phyloP scores from a whole-genome alignment of 1,140 invertebrate genomes.

The Caerostris darwini region DNA sequence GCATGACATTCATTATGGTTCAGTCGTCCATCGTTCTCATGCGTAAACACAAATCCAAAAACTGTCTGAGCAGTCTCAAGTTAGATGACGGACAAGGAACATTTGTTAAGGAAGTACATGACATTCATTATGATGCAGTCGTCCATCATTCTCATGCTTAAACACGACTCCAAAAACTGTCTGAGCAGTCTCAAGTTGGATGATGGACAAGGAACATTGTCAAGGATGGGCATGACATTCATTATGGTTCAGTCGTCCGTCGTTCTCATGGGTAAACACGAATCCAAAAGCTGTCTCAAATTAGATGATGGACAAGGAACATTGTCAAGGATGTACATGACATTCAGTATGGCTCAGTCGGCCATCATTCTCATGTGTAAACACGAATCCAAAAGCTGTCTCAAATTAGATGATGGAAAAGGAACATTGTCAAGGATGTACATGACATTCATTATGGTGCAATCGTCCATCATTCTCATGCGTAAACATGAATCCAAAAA shows the following conservation, averaged over 20 bases:
- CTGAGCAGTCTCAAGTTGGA: not conserved
- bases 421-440: constrained; percentile 29
- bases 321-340: constrained; percentile 37
- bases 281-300: not conserved
- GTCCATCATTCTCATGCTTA: constrained; percentile 48
- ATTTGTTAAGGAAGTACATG: constrained; percentile 12
- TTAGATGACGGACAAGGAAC: constrained; percentile 39
- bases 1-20: constrained; percentile 48
- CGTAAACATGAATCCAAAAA: constrained; percentile 47
- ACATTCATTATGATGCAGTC: constrained; percentile 51
- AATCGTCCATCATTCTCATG: constrained; percentile 51
- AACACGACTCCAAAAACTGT: constrained; percentile 50
- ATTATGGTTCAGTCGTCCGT: constrained; percentile 2
- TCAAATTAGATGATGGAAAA: constrained; percentile 40
- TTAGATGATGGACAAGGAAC: not conserved
- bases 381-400: constrained; percentile 48
- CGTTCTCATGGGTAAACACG: not conserved
- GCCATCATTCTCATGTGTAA: constrained; percentile 46
- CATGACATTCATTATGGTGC: constrained; percentile 49
- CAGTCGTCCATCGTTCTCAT: constrained; percentile 53
- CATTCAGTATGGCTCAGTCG: constrained; percentile 43
- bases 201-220: constrained; percentile 43
- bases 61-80: not conserved
- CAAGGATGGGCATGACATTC: not conserved
- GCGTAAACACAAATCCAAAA: constrained; percentile 43